Conservation (phyloP, 2,113 vertebrate species). For the Amphiprion percula region DNA sequence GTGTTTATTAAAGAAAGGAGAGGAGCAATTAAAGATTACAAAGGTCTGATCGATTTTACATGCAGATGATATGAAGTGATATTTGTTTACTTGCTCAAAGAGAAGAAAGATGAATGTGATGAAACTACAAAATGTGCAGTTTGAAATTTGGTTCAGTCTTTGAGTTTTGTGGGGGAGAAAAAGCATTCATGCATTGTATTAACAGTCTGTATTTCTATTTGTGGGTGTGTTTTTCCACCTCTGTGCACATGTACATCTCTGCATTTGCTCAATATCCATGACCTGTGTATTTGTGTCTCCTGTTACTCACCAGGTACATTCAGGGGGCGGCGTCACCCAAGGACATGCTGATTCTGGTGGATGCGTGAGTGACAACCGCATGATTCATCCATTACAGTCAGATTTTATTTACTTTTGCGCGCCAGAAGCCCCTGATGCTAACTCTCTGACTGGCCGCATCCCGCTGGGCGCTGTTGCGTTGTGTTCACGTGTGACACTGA, state of each 20-base stretch:
- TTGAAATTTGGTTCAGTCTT: neutral
- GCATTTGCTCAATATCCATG: slow-evolving; percentile 10
- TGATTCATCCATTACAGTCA: slow-evolving; percentile 59
- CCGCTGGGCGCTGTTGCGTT: slow-evolving; percentile 19
- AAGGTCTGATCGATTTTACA: slow-evolving; percentile 15
- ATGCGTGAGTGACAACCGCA: slow-evolving; percentile 89
- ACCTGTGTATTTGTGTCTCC: slow-evolving; percentile 42
- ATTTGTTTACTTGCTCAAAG: slow-evolving; percentile 12
- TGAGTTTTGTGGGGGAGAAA: neutral
- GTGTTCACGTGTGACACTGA: slow-evolving; percentile 35
- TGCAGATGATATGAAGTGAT: slow-evolving; percentile 5
- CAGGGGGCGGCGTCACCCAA: slow-evolving; percentile 98
- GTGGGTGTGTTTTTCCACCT: neutral
- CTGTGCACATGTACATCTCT: neutral
- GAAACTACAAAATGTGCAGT: neutral
- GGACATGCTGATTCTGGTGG: slow-evolving; percentile 98
- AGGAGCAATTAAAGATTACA: slow-evolving; percentile 25
- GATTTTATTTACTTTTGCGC: slow-evolving; percentile 43
- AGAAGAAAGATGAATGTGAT: neutral
- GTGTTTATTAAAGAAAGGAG: slow-evolving; percentile 41
- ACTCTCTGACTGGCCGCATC: slow-evolving; percentile 25
- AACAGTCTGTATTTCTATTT: no score
- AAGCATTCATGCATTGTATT: neutral
- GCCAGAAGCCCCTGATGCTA: slow-evolving; percentile 33
- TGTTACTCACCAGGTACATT: slow-evolving; percentile 90